Evolutionary conservation across 2,113 vertebrate species (phyloP).

Genomic region (Puntigrus tetrazona): DNA sequence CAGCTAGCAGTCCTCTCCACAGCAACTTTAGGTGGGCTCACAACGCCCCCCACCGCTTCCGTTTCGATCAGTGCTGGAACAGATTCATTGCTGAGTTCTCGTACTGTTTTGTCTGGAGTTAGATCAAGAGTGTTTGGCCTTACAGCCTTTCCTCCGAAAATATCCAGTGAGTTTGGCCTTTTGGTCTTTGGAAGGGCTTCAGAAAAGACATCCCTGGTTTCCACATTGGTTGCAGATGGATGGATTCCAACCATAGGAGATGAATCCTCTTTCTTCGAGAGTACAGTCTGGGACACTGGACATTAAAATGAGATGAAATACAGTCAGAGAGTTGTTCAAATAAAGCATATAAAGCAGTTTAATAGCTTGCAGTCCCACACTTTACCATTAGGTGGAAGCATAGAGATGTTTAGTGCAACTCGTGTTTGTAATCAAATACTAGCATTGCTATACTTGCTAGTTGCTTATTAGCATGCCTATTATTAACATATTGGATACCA

Average conservation of each 20-base stretch:
- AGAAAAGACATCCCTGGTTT: constrained; percentile 38
- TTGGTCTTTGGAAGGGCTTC: constrained; percentile 63
- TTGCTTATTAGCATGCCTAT: too few relatives aligned
- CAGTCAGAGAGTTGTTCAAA: neutral
- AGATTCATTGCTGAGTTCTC: constrained; percentile 62
- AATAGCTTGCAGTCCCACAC: constrained; percentile 13
- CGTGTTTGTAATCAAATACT: neutral
- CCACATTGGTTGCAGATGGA: constrained; percentile 3
- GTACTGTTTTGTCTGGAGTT: constrained; percentile 50
- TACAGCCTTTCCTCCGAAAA: constrained; percentile 71
- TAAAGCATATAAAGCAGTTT: neutral
- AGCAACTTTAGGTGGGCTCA: constrained; percentile 49
- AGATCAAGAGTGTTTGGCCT: constrained; percentile 65
- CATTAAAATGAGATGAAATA: neutral
- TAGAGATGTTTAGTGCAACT: constrained; percentile 5
- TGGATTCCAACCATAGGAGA: neutral
- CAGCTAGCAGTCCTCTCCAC: constrained; percentile 47
- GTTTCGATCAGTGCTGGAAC: constrained; percentile 71
- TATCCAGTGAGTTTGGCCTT: constrained; percentile 86
- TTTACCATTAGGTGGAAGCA: constrained; percentile 40
- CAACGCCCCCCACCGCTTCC: constrained; percentile 63
- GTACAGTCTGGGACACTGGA: constrained; percentile 27
- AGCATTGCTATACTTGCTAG: neutral
- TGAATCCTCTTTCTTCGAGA: constrained; percentile 19
- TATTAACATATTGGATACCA: too few relatives aligned